These are phyloP conservation scores for Trinectes maculatus DNA, from an alignment of 2,113 vertebrate genomes.

Conservation along the genomic window DNA sequence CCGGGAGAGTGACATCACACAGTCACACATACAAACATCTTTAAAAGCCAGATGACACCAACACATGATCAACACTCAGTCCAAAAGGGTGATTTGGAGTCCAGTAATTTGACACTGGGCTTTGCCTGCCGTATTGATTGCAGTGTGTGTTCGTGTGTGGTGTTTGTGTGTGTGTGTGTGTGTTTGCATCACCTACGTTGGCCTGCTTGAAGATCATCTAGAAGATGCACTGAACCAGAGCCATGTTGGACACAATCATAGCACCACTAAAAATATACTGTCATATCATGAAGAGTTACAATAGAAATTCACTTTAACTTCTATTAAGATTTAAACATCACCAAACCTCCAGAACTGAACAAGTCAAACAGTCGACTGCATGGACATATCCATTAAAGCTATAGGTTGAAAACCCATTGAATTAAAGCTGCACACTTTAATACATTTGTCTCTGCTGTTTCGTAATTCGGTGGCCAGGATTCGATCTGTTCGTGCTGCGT, in stretches of 20 bases:
- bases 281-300: background rate
- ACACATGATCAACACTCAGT: constrained; percentile 21
- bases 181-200: background rate
- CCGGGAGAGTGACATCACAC: constrained; percentile 49
- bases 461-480: too few species aligned
- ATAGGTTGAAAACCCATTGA: too few species aligned
- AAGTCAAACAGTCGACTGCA: too few species aligned
- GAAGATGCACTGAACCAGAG: background rate
- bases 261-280: background rate
- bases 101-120: constrained; percentile 4
- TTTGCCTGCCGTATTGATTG: constrained; percentile 15
- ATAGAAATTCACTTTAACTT: too few species aligned
- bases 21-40: constrained; percentile 12
- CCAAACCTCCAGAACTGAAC: too few species aligned
- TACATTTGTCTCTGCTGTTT: too few species aligned
- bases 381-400: too few species aligned
- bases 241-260: background rate
- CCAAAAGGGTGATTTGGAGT: background rate
- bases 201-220: background rate
- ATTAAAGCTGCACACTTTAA: too few species aligned
- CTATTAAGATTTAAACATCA: too few species aligned
- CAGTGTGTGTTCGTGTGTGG: background rate
- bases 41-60: constrained; percentile 14
- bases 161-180: background rate
- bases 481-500: constrained; percentile 20